These are phyloP conservation scores for Limonius californicus DNA, from an alignment of 1,140 invertebrate genomes.

Conservation along the genomic window DNA sequence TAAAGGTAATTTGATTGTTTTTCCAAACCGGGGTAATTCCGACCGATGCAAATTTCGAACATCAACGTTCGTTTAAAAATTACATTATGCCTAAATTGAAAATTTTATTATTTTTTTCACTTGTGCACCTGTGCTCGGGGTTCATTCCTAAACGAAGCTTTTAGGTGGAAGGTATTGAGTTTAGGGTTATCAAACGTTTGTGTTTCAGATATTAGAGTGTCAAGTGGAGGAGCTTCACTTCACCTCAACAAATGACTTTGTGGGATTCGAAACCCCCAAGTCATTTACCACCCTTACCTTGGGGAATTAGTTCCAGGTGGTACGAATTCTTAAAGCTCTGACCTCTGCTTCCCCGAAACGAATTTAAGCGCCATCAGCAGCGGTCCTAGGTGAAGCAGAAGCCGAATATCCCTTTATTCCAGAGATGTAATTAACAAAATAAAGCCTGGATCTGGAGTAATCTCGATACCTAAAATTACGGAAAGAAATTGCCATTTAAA, in stretches of 20 bases:
- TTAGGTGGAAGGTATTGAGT: too few relatives aligned
- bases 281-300: background rate
- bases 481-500: background rate
- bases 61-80: too few relatives aligned
- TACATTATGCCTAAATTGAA: too few relatives aligned
- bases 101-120: too few relatives aligned
- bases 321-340: background rate
- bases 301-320: background rate
- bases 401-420: background rate
- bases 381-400: too few relatives aligned
- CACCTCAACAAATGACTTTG: background rate
- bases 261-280: background rate
- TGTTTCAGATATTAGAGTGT: background rate
- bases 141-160: too few relatives aligned
- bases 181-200: too few relatives aligned
- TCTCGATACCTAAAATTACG: too few relatives aligned
- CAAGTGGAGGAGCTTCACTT: background rate
- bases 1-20: too few relatives aligned
- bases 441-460: background rate
- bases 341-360: background rate
- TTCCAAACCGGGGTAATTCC: too few relatives aligned
- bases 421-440: background rate
- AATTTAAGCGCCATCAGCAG: background rate
- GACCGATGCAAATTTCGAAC: too few relatives aligned
- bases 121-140: too few relatives aligned